phyloP scores from a whole-genome alignment of 2,888 invertebrate species.

The Ennomos fuscantarius region DNA sequence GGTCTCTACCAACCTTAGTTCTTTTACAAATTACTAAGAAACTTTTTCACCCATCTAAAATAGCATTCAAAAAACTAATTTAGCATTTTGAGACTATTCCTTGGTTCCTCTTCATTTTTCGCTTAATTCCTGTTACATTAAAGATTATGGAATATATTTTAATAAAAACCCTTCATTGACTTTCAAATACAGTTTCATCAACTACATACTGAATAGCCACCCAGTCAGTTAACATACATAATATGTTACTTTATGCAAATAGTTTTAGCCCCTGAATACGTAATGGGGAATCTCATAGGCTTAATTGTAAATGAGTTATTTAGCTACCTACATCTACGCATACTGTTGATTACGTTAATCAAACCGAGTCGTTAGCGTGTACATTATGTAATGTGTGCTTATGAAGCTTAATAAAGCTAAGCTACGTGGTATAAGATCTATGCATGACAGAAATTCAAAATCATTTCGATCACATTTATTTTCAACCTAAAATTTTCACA shows the following conservation, averaged over 20 bases:
- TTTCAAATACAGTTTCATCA: slow-evolving; percentile 22
- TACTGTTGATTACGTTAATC: slow-evolving; percentile 24
- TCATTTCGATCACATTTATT: no score
- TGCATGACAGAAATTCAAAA: no score
- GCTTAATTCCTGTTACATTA: no score
- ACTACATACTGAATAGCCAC: slow-evolving; percentile 12
- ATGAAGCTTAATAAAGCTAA: not conserved
- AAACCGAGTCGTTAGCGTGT: slow-evolving; percentile 3
- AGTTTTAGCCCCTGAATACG: slow-evolving; percentile 35
- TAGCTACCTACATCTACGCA: slow-evolving; percentile 25
- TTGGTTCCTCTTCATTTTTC: no score
- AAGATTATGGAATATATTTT: no score
- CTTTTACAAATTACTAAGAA: no score
- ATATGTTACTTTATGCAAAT: slow-evolving; percentile 37
- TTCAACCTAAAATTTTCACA: no score
- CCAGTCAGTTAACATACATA: slow-evolving; percentile 25
- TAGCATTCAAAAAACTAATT: no score
- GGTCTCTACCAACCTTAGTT: no score
- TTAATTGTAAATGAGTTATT: slow-evolving; percentile 33
- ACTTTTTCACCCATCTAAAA: no score
- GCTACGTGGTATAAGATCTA: not conserved
- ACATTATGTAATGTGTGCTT: not conserved
- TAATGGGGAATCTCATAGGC: slow-evolving; percentile 28
- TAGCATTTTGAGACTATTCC: no score
- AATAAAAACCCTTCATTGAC: slow-evolving; percentile 17